Evolutionary conservation across 2,888 invertebrate genomes (phyloP), one percentile per base, ranked within the genome.

Genomic region (Drosophila anceps): DNA sequence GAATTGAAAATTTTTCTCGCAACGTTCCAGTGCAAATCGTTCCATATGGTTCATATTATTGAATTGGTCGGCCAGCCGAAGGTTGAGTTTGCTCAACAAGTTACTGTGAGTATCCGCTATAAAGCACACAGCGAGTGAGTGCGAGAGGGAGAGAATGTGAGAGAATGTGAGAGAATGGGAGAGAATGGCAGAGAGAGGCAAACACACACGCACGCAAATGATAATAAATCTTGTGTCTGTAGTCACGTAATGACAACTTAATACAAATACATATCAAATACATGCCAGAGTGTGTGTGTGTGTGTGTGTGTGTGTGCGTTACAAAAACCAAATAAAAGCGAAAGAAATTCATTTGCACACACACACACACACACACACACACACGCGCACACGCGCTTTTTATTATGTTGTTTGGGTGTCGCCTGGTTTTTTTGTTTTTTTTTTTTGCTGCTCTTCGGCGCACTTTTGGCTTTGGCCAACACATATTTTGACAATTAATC

Each of bases 1-100:
- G n/a, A n/a, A 83, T 70, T 73, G 71, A 79, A 64, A 73, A 44
- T 37, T 76, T 80, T 79, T 86, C 81, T 86, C 75, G 84, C 88
- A 84, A 86, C 81, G 83, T 83, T 76, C 78, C 73, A 78, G 65
- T 83, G 77, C 81, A 92, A 92, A 92, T 93, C 94, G 94, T 94
- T 95, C 95, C 96, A 95, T 96, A 96, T 96, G 96, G 96, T 96
- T 95, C 96, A 96, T 94, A 95, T 96, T 94, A 95, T 96, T 94
- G 95, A 96, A 94, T 95, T 95, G 94, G 96, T 96, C 94, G 95
- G 95, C 94, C 95, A 96, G 94, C 95, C 95, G 94, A 95, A 95
- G 93, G 95, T 95, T 95, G 96, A 95, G 94, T 96, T 95, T 94
- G 94, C 95, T 94, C 94, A 95, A 94, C 94, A 95, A 94, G 94